phyloP scores from a whole-genome alignment of 2,888 invertebrate species.

The Drosophila affinis region DNA sequence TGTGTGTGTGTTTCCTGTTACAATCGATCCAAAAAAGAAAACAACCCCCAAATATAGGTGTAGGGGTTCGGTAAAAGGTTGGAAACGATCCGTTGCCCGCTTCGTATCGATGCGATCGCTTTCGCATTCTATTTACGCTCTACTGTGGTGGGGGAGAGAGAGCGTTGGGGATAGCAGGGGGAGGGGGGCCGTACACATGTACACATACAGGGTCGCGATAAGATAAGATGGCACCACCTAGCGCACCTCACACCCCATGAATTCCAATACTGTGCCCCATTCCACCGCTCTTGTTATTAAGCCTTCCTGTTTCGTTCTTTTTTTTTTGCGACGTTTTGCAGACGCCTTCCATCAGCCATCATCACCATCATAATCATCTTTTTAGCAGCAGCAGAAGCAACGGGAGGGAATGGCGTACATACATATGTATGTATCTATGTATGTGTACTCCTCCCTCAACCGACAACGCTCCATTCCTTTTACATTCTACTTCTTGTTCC shows the following conservation, averaged over 20 bases:
- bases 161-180: neutral
- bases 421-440: neutral
- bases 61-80: neutral
- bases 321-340: slow-evolving; percentile 41
- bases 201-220: slow-evolving; percentile 24
- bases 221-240: slow-evolving; percentile 24
- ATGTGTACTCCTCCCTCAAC: neutral
- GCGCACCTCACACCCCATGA: slow-evolving; percentile 35
- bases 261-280: neutral
- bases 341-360: slow-evolving; percentile 16
- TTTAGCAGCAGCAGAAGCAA: neutral
- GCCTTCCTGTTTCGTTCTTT: slow-evolving; percentile 63
- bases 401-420: neutral
- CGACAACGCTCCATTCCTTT: slow-evolving; percentile 7
- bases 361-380: neutral
- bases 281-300: slow-evolving; percentile 38
- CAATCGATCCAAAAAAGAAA: slow-evolving; percentile 1
- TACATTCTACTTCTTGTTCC: neutral
- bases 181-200: neutral
- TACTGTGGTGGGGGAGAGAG: neutral
- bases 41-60: slow-evolving; percentile 3
- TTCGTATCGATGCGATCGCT: slow-evolving; percentile 5
- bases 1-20: slow-evolving; percentile 10
- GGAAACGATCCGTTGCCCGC: neutral
- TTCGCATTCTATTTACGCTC: slow-evolving; percentile 6